Conservation (phyloP, 2,113 vertebrate genomes). For the Oxyruncus cristatus region DNA sequence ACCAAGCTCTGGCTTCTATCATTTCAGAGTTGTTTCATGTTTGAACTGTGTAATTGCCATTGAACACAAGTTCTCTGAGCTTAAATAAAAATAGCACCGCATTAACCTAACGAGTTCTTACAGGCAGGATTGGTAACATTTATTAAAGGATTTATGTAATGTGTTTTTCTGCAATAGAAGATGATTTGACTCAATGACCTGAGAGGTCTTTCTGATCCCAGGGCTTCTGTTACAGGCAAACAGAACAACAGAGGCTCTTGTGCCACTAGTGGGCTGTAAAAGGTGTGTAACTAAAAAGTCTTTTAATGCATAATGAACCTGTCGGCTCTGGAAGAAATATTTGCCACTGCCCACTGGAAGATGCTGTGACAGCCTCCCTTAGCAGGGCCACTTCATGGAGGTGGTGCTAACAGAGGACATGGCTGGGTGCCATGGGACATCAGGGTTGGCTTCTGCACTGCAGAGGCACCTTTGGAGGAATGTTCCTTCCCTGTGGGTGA, state of each 20-base stretch:
- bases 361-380: not conserved
- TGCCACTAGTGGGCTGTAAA: not conserved
- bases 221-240: not conserved
- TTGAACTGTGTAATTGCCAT: not conserved
- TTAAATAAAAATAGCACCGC: constrained; percentile 41
- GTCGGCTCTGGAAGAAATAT: not conserved
- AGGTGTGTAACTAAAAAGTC: not conserved
- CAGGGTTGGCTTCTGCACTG: not conserved
- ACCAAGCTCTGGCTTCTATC: not conserved
- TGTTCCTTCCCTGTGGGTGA: not conserved
- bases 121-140: not conserved
- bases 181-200: not conserved
- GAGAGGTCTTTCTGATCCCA: not conserved
- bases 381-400: not conserved
- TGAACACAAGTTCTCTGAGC: not conserved
- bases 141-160: constrained; percentile 11
- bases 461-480: not conserved
- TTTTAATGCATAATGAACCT: not conserved
- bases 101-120: constrained; percentile 36
- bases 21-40: not conserved
- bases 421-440: accelerated
- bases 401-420: not conserved
- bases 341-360: not conserved
- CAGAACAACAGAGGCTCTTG: not conserved
- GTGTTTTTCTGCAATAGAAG: not conserved